phyloP scores from a whole-genome alignment of 2,113 vertebrate species.

The Blennius ocellaris region DNA sequence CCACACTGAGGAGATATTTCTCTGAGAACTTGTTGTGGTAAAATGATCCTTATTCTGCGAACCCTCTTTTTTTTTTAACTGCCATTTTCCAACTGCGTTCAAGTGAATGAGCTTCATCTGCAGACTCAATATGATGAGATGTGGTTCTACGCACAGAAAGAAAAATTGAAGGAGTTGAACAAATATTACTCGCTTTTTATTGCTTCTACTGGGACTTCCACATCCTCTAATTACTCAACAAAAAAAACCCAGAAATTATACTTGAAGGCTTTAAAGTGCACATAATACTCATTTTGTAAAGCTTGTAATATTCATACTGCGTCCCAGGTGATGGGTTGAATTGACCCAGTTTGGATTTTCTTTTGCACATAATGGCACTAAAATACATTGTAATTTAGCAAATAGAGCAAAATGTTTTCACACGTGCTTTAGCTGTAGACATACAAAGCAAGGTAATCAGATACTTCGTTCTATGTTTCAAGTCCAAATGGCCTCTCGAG shows the following conservation, averaged over 20 bases:
- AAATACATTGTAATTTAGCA: background rate
- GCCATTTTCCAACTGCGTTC: background rate
- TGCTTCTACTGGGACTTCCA: too few relatives aligned
- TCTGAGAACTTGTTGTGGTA: too few relatives aligned
- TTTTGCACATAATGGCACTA: background rate
- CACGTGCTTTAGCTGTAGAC: background rate
- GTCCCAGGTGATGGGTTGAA: background rate
- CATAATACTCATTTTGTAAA: background rate
- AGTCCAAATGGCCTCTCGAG: conserved; percentile 29
- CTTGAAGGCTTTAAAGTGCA: background rate
- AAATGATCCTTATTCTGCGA: background rate
- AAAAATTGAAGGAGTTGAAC: too few relatives aligned
- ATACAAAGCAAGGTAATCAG: background rate
- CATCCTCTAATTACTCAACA: background rate
- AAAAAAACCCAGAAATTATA: background rate
- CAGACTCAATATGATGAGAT: too few relatives aligned
- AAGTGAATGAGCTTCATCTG: background rate
- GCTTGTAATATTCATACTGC: background rate
- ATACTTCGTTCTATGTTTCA: conserved; percentile 14
- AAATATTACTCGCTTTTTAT: too few relatives aligned
- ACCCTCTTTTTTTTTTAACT: background rate
- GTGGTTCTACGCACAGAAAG: too few relatives aligned
- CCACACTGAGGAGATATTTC: background rate
- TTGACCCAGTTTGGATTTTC: background rate
- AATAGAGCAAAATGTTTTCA: background rate